Base-by-base conservation (phyloP, 2,888 invertebrate genomes). In the Boloria euphrosyne region DNA sequence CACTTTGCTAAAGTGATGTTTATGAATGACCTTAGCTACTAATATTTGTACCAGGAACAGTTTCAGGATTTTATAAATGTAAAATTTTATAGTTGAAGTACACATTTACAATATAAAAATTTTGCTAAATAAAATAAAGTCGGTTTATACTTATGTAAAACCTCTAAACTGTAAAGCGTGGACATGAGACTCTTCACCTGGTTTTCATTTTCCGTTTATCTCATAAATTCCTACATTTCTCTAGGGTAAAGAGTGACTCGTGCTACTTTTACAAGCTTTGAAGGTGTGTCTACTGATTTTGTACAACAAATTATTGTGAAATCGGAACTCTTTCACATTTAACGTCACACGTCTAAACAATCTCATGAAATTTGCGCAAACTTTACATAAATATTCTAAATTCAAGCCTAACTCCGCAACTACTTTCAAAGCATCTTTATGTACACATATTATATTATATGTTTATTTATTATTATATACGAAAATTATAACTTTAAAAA, bases 201-300 rank as follows among this genome's bases (percentile, higher is more conserved):
- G 65, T 62, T 65, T 68, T 61, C 58, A 68, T 68, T 53, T 65
- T 44, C 58, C 62, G 68, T 65, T 62, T 62, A 68, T 53, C 62
- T 68, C 58, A 46, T 51, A 52, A 49, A 54, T 53, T 65, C 61
- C 62, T 68, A 59, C 57, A 61, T 64, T 68, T 58, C 50, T 62
- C 57, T 65, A 53, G 57, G 49, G 44, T 50, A 63, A 63, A 63
- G 44, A 3, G 14, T 47, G 5, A 31, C 49, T 27, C 16, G 46
- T 55, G 13, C 43, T 62, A 53, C 43, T 62, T 53, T 62, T 62
- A 14, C 17, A 55, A 44, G 27, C 17, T 58, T 47, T 49, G 1
- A 47, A 49, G 47, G 46, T 58, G 16, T 22, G 47, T 16, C 16
- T 22, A 27, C n/a, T n/a, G 16, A n/a, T 31, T 16, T 27, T 4